Base-by-base conservation (phyloP, 2,888 invertebrate genomes). In the Crioceris asparagi region DNA sequence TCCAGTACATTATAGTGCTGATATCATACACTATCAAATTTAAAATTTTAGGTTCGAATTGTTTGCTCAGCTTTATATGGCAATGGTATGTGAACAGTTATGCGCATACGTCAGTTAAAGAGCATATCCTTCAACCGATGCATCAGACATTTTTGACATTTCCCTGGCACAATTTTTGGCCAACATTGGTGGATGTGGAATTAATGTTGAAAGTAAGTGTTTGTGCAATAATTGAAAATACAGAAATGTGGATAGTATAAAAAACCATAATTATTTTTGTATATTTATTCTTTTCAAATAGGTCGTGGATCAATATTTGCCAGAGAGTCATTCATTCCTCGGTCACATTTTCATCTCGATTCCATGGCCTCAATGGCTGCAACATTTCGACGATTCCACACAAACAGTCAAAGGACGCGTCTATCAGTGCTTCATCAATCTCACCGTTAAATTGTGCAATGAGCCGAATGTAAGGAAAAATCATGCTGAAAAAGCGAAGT, bases 131-230 rank as follows among this genome's bases (percentile, higher is more conserved):
- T 16, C 66, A 68, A 23, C 74, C 77, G 1, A 70, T 81, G 25
- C 82, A 84, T 53, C 68, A 72, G 29, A 73, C 75, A 36, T 69
- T 85, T 38, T 60, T 73, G 2, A 65, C 68, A 31, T 60, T 85
- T 34, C 80, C 82, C 4, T 86, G 85, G 85, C 70, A 77, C 32
- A 69, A 72, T 44, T 79, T 84, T 52, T 71, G 71, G 56, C 85
- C 85, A 0, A 69, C 72, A 10, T 58, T 75, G 11, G 62, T 65
- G 21, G 79, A 84, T 53, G 64, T 85, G 14, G 79, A 83, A 41
- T 68, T 74, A 15, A 75, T 85, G 71, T 69, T 78, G 31, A 75
- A 73, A 62, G 77, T 76, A 63, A 56, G 48, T 44, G 26, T n/a
- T 10, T 21, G 21, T 21, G 10, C 10, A 21, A 21, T 21, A 10